Conservation (phyloP, 2,797 vertebrate species). For the Ceryle rudis region DNA sequence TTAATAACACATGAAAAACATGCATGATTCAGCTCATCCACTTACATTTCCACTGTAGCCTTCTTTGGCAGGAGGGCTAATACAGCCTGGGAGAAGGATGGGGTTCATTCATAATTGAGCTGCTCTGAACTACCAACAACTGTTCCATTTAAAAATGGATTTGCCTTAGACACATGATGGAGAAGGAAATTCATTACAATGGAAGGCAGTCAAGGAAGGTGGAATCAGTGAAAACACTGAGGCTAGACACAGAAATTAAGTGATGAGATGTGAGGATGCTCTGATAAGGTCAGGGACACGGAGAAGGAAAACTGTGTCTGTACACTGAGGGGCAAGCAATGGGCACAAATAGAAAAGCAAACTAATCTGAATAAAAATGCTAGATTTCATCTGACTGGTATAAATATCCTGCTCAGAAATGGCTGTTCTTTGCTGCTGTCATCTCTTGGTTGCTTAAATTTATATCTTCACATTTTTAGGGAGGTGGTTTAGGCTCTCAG, state of each 20-base stretch:
- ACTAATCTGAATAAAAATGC: neutral
- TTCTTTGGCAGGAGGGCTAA: neutral
- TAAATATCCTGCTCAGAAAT: neutral
- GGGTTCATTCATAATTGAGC: neutral
- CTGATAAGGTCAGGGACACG: neutral
- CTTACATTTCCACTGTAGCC: neutral
- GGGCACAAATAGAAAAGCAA: neutral
- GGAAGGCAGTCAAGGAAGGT: neutral
- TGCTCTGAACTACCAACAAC: neutral
- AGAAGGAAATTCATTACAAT: neutral
- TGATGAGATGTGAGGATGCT: neutral
- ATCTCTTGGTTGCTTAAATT: neutral
- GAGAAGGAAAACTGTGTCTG: neutral
- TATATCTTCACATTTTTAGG: neutral
- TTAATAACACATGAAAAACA: constrained; percentile 42
- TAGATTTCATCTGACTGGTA: neutral
- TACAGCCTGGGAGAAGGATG: neutral
- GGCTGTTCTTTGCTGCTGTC: neutral
- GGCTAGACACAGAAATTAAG: neutral
- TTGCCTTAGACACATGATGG: neutral
- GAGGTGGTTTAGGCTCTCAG: neutral
- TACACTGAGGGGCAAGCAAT: neutral
- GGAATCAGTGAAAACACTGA: neutral
- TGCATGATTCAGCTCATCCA: neutral
- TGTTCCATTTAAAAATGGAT: neutral